Conservation (phyloP, 2,888 invertebrate species). For the Branchellion lobata region DNA sequence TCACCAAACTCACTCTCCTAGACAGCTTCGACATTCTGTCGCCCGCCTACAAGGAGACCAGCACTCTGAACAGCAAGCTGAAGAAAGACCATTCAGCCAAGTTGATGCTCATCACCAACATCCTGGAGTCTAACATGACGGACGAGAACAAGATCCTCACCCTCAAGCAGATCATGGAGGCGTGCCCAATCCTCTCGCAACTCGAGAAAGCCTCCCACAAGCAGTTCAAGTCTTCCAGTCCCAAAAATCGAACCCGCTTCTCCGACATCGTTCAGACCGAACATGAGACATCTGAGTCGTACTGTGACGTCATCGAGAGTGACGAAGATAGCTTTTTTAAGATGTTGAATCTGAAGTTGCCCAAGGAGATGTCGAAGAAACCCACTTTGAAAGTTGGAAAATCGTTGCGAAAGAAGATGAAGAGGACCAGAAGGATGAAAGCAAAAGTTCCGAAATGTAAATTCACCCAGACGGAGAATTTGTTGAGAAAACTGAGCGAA, state of each 20-base stretch:
- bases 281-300: conserved; percentile 31
- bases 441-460: background rate
- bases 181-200: background rate
- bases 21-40: conserved; percentile 39
- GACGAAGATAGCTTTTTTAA: conserved; percentile 16
- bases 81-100: conserved; percentile 24
- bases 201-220: background rate
- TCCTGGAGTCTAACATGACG: conserved; percentile 29
- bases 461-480: background rate
- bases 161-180: background rate
- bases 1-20: conserved; percentile 15
- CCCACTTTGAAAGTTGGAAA: background rate
- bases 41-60: background rate
- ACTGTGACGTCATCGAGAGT: background rate
- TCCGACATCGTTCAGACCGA: conserved; percentile 10
- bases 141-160: conserved; percentile 34
- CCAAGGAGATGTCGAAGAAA: background rate
- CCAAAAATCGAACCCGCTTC: conserved; percentile 6
- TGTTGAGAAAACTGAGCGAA: background rate
- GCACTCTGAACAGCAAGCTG: background rate
- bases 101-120: conserved; percentile 21
- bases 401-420: background rate
- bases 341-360: background rate
- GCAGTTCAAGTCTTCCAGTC: background rate
- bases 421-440: conserved; percentile 4